These are phyloP conservation scores for Dendrolimus pini DNA, from an alignment of 2,888 invertebrate species.

Conservation along the genomic window DNA sequence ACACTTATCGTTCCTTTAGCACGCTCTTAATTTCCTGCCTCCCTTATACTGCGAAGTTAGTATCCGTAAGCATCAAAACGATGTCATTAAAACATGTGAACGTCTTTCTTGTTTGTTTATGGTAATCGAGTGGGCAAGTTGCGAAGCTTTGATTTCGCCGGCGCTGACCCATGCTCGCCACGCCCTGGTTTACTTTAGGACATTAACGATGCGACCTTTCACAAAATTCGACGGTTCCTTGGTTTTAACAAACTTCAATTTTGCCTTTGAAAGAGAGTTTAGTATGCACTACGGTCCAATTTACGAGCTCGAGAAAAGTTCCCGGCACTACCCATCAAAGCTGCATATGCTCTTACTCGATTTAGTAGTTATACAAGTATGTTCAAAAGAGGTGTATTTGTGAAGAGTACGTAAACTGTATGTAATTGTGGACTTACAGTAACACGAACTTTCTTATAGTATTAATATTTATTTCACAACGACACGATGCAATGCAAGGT, in stretches of 20 bases:
- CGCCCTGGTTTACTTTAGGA: slow-evolving; percentile 58
- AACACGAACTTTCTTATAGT: no score
- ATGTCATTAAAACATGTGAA: slow-evolving; percentile 62
- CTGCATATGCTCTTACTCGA: slow-evolving; percentile 16
- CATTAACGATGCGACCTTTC: slow-evolving; percentile 48
- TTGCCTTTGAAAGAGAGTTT: slow-evolving; percentile 37
- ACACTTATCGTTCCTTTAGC: no score
- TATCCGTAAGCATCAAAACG: slow-evolving; percentile 46
- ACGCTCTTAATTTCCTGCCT: no score
- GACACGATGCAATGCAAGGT: no score
- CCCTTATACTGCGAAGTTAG: neutral
- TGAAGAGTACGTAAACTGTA: no score
- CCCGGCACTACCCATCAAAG: slow-evolving; percentile 22
- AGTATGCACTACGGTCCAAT: slow-evolving; percentile 28
- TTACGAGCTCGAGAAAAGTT: slow-evolving; percentile 26
- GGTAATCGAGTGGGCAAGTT: slow-evolving; percentile 70
- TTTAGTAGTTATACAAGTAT: neutral
- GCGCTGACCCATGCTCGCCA: slow-evolving; percentile 36
- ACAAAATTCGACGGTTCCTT: slow-evolving; percentile 49
- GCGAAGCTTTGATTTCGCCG: slow-evolving; percentile 58
- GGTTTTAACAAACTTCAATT: slow-evolving; percentile 42
- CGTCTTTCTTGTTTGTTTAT: slow-evolving; percentile 70
- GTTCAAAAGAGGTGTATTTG: no score
- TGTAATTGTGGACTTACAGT: no score
- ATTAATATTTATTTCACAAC: no score